Base-by-base conservation (phyloP, 64 coral and sea anemone species). In the Dendrophyllia cribrosa region DNA sequence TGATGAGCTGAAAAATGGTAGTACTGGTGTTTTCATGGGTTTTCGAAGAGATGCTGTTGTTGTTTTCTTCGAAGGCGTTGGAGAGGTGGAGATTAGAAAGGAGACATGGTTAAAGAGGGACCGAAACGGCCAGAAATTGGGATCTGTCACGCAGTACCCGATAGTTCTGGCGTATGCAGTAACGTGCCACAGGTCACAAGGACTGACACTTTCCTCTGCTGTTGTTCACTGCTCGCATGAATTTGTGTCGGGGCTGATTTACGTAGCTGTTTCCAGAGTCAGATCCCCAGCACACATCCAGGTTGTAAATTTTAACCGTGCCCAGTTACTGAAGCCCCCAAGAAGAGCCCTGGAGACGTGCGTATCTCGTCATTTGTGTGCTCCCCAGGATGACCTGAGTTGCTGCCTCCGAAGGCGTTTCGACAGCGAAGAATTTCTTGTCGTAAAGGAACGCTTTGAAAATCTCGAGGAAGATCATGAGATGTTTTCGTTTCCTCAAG, bases 221-320 rank as follows among this genome's bases (percentile, higher is more conserved):
- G 58, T 92, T 76, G 56, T 92, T 4, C 90, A 86, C 68, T 91
- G 79, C 14, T 59, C 25, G 13, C 4, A 48, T 8, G 68, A 91
- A 70, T 91, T 82, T 69, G 89, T 74, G 70, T 50, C 89, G 4
- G 89, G 78, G 16, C 63, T 91, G 61, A 59, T 53, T 66, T 89
- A 91, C 75, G 89, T 91, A n/a, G 66, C 89, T 13, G 6, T 66
- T 3, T 85, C 69, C 20, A 59, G 88, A 17, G 77, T 91, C 14
- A 91, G 9, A 66, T 70, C 75, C 8, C 9, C 66, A 46, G 48
- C 59, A 53, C 34, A 91, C 44, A 66, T 82, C 7, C 76, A 91
- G 24, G 49, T 82, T 62, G 8, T 82, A 3, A 51, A 82, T 69
- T 91, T 82, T 34, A 34, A 34, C 34, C 34, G 34, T 34, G 34